Conservation (phyloP, 2,113 vertebrate genomes). For the Mormyrus iriodes region DNA sequence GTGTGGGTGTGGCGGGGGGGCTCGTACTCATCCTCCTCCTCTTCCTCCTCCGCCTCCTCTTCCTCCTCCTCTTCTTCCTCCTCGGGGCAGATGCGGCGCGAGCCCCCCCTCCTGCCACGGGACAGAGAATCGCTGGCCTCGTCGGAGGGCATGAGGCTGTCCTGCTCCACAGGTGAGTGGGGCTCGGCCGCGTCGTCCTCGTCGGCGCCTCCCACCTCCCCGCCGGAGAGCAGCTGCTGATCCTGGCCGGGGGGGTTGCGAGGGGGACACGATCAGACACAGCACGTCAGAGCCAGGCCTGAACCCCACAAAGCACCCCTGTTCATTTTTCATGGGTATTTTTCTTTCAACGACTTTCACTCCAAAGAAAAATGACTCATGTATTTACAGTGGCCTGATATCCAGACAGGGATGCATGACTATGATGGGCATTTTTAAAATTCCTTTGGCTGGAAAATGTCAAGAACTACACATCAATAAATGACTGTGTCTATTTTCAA, state of each 20-base stretch:
- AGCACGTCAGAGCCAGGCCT: background rate
- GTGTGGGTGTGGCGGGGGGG: constrained; percentile 70
- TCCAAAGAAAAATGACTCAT: constrained; percentile 31
- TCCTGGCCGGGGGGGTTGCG: constrained; percentile 27
- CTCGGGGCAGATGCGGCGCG: constrained; percentile 51
- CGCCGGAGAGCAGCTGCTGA: constrained; percentile 29
- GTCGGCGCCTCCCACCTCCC: constrained; percentile 37
- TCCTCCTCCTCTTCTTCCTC: constrained; percentile 38
- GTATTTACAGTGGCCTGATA: background rate
- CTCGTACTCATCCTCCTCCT: constrained; percentile 57
- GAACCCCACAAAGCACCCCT: background rate
- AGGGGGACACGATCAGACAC: background rate
- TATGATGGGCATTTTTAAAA: background rate
- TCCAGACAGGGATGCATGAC: background rate
- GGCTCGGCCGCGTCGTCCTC: constrained; percentile 64
- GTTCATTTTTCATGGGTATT: background rate
- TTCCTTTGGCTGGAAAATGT: background rate
- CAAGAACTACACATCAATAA: background rate
- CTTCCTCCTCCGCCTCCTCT: constrained; percentile 56
- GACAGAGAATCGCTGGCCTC: constrained; percentile 83
- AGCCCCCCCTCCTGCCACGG: constrained; percentile 48
- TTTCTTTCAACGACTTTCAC: constrained; percentile 14
- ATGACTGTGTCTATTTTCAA: background rate
- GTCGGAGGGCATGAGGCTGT: constrained; percentile 89
- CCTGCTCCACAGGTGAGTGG: constrained; percentile 81